A percentile compares a stretch with the other conserved stretches of the same genome.
phyloP scores from a whole-genome alignment of 2,888 invertebrate species.

The Eupeodes latifasciatus region DNA sequence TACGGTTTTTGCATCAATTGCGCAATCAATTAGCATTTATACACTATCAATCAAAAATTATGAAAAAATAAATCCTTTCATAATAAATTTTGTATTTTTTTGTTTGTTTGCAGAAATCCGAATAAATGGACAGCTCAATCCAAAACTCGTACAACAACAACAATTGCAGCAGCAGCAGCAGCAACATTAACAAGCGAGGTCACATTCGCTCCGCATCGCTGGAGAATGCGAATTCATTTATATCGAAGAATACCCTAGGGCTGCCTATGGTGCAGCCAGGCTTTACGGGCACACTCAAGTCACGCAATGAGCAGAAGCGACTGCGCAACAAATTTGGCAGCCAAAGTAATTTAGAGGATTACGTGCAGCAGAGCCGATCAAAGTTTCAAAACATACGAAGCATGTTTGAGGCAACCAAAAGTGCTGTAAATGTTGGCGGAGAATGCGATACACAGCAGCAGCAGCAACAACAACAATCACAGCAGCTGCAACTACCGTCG shows the following conservation, averaged over 20 bases:
- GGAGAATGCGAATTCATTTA: slow-evolving; percentile 80
- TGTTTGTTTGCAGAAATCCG: slow-evolving; percentile 55
- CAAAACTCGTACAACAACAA: slow-evolving; percentile 75
- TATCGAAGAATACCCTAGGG: slow-evolving; percentile 81
- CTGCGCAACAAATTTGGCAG: slow-evolving; percentile 83
- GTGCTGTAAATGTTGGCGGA: slow-evolving; percentile 74
- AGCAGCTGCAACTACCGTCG: slow-evolving; percentile 77
- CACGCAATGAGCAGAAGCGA: slow-evolving; percentile 83
- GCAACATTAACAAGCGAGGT: slow-evolving; percentile 79
- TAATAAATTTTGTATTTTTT: slow-evolving; percentile 43
- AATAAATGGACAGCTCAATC: slow-evolving; percentile 70
- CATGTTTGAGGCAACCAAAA: slow-evolving; percentile 83
- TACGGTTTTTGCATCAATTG: slow-evolving; percentile 42
- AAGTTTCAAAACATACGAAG: slow-evolving; percentile 83
- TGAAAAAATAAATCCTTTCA: slow-evolving; percentile 53
- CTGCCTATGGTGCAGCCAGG: slow-evolving; percentile 78
- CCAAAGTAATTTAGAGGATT: slow-evolving; percentile 82
- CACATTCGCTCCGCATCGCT: slow-evolving; percentile 83
- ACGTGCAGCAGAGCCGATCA: slow-evolving; percentile 80
- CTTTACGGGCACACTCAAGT: slow-evolving; percentile 82
- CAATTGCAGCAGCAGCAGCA: slow-evolving; percentile 61
- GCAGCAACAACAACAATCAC: slow-evolving; percentile 66
- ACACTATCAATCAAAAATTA: slow-evolving; percentile 64
- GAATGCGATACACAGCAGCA: slow-evolving; percentile 51
- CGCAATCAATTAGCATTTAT: slow-evolving; percentile 47